Conservation (phyloP, 2,888 invertebrate species). For the Actias luna region DNA sequence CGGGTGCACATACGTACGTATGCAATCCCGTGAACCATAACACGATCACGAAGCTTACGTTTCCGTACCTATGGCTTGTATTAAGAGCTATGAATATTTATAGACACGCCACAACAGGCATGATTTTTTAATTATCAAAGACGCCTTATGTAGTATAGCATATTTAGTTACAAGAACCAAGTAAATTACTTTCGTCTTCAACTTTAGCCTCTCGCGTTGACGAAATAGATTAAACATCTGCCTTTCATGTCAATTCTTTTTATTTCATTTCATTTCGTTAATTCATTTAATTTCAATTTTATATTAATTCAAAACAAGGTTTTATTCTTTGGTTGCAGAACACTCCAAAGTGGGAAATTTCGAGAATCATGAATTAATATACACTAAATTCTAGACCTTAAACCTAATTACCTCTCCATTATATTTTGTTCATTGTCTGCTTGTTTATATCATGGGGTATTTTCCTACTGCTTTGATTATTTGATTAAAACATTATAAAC, state of each 20-base stretch:
- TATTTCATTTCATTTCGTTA: too few relatives aligned
- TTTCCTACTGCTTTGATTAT: too few relatives aligned
- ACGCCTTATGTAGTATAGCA: neutral
- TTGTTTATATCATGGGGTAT: too few relatives aligned
- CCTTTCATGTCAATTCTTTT: neutral
- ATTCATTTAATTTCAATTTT: too few relatives aligned
- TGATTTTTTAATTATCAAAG: constrained; percentile 3
- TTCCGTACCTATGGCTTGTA: constrained; percentile 40
- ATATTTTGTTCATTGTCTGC: too few relatives aligned
- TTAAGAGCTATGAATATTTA: constrained; percentile 48
- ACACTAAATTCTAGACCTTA: too few relatives aligned
- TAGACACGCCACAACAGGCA: constrained; percentile 41
- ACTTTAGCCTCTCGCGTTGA: neutral
- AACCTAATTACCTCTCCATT: too few relatives aligned
- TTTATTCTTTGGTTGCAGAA: too few relatives aligned
- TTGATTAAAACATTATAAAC: too few relatives aligned
- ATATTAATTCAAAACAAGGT: too few relatives aligned
- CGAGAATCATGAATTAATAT: too few relatives aligned
- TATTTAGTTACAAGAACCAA: neutral
- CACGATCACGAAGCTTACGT: constrained; percentile 39
- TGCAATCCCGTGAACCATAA: constrained; percentile 35
- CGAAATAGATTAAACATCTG: neutral
- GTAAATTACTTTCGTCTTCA: neutral
- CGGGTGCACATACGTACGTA: neutral
- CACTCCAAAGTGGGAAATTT: too few relatives aligned